These are phyloP conservation scores for Drosophila eohydei DNA, from an alignment of 2,888 invertebrate genomes.

Conservation along the genomic window DNA sequence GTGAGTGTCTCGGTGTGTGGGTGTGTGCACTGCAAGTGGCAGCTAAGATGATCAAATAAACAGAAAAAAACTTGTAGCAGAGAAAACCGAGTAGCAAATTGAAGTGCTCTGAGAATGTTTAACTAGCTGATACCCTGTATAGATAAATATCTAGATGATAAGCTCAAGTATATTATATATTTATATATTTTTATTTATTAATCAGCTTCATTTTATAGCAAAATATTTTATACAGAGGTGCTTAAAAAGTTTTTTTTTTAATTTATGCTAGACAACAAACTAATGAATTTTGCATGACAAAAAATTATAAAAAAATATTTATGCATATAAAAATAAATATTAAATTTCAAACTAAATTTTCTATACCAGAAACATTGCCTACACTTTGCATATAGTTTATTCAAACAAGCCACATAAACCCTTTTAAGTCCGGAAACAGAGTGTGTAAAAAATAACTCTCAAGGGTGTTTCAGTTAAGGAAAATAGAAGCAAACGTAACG, in stretches of 20 bases:
- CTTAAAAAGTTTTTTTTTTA: no score
- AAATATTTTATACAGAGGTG: no score
- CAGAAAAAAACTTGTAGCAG: slow-evolving; percentile 29
- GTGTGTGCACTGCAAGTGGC: slow-evolving; percentile 70
- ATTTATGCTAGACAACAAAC: no score
- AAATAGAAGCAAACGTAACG: slow-evolving; percentile 72
- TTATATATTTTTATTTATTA: neutral
- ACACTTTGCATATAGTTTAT: neutral
- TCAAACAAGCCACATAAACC: neutral
- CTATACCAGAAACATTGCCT: neutral
- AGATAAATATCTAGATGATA: neutral
- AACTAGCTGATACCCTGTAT: neutral
- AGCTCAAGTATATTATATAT: neutral
- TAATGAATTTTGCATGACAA: no score
- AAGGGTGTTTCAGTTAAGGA: slow-evolving; percentile 78
- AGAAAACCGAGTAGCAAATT: neutral
- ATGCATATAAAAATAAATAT: no score
- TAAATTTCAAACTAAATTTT: neutral
- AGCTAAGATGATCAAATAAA: slow-evolving; percentile 80
- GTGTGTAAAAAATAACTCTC: slow-evolving; percentile 53
- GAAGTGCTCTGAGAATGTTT: neutral
- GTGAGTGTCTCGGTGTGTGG: slow-evolving; percentile 4
- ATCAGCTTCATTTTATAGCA: no score
- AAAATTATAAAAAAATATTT: no score
- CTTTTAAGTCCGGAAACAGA: neutral